These are phyloP conservation scores for Pollenia angustigena DNA, from an alignment of 2,888 invertebrate species.

Conservation along the genomic window DNA sequence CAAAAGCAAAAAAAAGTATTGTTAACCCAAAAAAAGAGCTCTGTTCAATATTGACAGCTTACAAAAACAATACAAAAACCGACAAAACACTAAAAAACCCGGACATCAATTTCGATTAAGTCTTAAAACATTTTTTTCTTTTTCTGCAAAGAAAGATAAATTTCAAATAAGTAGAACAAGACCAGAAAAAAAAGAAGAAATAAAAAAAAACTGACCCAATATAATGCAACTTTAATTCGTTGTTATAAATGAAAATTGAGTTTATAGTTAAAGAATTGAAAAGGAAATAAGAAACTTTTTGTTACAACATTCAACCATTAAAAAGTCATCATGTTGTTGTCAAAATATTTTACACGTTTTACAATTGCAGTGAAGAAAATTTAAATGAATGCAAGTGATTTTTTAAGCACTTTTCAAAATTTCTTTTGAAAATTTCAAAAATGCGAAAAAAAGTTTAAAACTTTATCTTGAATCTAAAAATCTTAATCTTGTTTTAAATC, in stretches of 20 bases:
- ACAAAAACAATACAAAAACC: background rate
- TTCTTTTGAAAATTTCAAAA: too few relatives aligned
- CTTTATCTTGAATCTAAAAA: too few relatives aligned
- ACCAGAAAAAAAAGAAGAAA: background rate
- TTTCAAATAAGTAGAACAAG: too few relatives aligned
- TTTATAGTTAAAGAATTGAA: background rate
- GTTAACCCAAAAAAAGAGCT: background rate
- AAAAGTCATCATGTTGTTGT: constrained; percentile 40
- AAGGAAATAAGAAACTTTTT: background rate
- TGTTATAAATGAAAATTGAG: constrained; percentile 28
- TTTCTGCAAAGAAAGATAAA: too few relatives aligned
- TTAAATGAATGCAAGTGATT: background rate
- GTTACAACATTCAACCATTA: constrained; percentile 38
- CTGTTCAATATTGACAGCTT: constrained; percentile 11
- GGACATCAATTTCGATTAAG: constrained; percentile 16
- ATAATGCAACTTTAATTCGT: constrained; percentile 4
- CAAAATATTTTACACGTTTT: constrained; percentile 12
- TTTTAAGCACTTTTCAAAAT: background rate
- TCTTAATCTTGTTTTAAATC: too few relatives aligned
- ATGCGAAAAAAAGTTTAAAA: too few relatives aligned
- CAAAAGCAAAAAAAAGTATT: background rate
- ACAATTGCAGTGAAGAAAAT: background rate
- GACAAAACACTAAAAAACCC: background rate
- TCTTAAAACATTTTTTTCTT: background rate
- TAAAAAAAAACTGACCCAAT: constrained; percentile 3